Evolutionary conservation across 2,888 invertebrate genomes (phyloP).

Genomic region (Leptinotarsa haldemani): DNA sequence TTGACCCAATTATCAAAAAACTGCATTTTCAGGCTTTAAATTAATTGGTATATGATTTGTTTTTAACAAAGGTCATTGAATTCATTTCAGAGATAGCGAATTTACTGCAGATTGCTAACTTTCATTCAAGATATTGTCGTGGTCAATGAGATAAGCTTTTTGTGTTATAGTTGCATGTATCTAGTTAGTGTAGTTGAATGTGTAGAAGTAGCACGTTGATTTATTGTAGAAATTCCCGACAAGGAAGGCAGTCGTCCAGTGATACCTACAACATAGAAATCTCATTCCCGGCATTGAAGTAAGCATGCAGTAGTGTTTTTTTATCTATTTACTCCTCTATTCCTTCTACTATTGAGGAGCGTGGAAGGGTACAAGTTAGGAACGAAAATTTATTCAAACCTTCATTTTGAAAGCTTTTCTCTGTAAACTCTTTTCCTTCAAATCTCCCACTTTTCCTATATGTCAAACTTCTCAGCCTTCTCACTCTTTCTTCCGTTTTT

Average conservation of each 20-base stretch:
- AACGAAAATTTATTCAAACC: too few species aligned
- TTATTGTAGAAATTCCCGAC: slow-evolving; percentile 78
- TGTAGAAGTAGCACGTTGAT: slow-evolving; percentile 49
- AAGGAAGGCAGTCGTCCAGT: slow-evolving; percentile 87
- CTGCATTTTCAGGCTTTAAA: too few species aligned
- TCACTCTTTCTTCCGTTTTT: too few species aligned
- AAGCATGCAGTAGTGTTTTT: slow-evolving; percentile 65
- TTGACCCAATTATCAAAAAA: too few species aligned
- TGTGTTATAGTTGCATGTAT: slow-evolving; percentile 47
- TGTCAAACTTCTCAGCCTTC: too few species aligned
- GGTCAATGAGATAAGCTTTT: neutral
- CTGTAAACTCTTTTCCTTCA: too few species aligned
- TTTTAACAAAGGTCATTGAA: neutral
- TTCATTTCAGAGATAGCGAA: neutral
- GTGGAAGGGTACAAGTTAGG: neutral
- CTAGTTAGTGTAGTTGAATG: slow-evolving; percentile 55
- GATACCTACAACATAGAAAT: slow-evolving; percentile 93
- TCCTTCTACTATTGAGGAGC: neutral
- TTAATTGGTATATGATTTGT: too few species aligned
- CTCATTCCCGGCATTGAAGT: slow-evolving; percentile 93
- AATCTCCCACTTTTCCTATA: too few species aligned
- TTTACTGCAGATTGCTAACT: neutral
- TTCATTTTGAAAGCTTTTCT: too few species aligned
- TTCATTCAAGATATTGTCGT: neutral
- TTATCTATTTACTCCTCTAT: slow-evolving; percentile 7